Base-by-base conservation (phyloP, 2,113 vertebrate genomes). In the Astur gentilis region DNA sequence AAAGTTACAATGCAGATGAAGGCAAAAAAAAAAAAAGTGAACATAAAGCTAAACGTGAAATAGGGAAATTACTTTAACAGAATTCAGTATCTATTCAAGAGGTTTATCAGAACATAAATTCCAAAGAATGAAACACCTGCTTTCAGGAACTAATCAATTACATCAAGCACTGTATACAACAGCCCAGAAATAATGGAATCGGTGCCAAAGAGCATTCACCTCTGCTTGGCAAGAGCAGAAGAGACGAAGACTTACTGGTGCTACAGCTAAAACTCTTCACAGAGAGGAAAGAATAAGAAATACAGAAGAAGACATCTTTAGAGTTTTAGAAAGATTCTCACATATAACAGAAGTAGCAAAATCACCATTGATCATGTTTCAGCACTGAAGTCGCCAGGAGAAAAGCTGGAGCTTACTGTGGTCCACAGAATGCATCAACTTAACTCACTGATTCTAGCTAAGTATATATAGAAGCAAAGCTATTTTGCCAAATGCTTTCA, bases 51-150 rank as follows among this genome's bases (percentile, higher is more conserved):
- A 61, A 50, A 93, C 9, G 8, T 55, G 42, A 95, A 96, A 65
- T 12, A 52, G 36, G 50, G 21, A 79, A 86, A 83, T 58, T 80
- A 91, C 36, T 96, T 78, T 13, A 72, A 52, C 13, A 87, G 62
- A 93, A 95, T 38, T 66, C 44, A 76, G 10, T 75, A 54, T 70
- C 50, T 73, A 8, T 45, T 71, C 9, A 42, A 55, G 83, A 90
- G 32, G 40, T 45, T 95, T 82, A 83, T 80, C 85, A 80, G 76
- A 92, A 89, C 70, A 97, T 62, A 91, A 64, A 93, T 70, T 62
- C 29, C 72, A 50, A 90, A 96, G 90, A 89, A 91, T 32, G 38
- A 83, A 95, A 91, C 52, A 77, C 14, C 38, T 70, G 31, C 9
- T 73, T 83, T 52, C 52, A 72, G 72, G n/a, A 87, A 44, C 75